Base-by-base conservation (phyloP, 2,113 vertebrate genomes). In the Toxostoma redivivum region DNA sequence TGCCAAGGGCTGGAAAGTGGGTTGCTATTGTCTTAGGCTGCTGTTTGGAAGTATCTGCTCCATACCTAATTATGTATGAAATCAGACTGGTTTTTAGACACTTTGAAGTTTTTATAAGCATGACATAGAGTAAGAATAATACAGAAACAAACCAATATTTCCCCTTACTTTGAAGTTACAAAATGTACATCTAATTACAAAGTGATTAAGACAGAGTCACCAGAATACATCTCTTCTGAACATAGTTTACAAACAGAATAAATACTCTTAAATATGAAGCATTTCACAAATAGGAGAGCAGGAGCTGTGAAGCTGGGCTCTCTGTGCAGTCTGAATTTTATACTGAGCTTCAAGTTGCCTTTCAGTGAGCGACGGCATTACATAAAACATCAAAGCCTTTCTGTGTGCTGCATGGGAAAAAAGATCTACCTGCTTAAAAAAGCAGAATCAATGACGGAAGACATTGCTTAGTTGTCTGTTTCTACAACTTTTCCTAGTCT, bases 41-140 rank as follows among this genome's bases (percentile, higher is more conserved):
- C 51, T 90, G 28, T 80, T 87, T 90, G 74, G 78, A 83, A 86
- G 38, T 61, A 72, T 70, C 47, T 60, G 62, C 81, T 94, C 88
- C 79, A 50, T 48, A 86, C 71, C 65, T 84, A 94, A 97, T 95
- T 73, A 77, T 50, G 84, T 82, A 94, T 92, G 37, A 95, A 97
- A 93, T 94, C 83, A 92, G 65, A 33, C 50, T 77, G 33, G 0
- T 6, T 88, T 62, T 88, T 30, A 86, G 91, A 81, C 21, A 48
- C 96, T 97, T 97, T 92, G 95, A 97, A 96, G 95, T 85, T 91
- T 91, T 88, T 76, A 76, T 60, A 88, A 77, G 61, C 81, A 37
- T 96, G 76, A 92, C 78, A 79, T 47, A 51, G 64, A 60, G 48
- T 83, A 80, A 78, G 86, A 94, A 84, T 81, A 88, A 61, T 42